These are phyloP conservation scores for Gnathonemus longibarbis DNA, from an alignment of 2,113 vertebrate genomes.

Conservation along the genomic window DNA sequence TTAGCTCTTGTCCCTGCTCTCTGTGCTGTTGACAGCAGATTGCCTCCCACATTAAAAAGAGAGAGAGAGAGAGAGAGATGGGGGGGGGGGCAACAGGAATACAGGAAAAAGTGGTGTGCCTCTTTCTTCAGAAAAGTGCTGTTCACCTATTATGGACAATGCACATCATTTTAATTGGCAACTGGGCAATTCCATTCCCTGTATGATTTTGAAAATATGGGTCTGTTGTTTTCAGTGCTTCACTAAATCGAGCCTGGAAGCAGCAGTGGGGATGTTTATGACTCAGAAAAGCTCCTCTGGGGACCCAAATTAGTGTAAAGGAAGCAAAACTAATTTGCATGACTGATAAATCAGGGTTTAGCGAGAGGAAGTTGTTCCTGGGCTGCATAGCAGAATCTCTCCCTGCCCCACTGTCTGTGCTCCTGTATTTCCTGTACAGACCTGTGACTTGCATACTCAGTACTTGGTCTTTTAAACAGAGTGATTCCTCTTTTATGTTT, in stretches of 20 bases:
- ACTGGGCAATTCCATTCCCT: neutral
- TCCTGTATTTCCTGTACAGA: neutral
- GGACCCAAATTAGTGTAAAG: slow-evolving; percentile 64
- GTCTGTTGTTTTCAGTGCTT: neutral
- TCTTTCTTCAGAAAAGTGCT: slow-evolving; percentile 9
- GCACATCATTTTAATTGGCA: neutral
- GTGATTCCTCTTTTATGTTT: neutral
- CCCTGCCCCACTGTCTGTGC: neutral
- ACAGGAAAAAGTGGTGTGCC: neutral
- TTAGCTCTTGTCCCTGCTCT: slow-evolving; percentile 39
- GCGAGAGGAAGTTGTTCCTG: neutral
- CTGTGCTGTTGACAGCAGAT: slow-evolving; percentile 39
- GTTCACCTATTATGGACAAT: neutral
- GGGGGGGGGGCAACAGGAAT: neutral
- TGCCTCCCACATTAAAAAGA: slow-evolving; percentile 45
- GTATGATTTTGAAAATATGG: neutral
- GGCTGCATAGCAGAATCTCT: neutral
- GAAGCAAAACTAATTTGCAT: slow-evolving; percentile 59
- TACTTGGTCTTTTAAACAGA: neutral
- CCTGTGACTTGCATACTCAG: neutral
- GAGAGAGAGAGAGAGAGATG: neutral
- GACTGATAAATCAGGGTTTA: slow-evolving; percentile 44
- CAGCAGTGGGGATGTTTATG: slow-evolving; percentile 30
- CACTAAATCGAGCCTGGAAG: neutral
- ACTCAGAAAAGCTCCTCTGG: slow-evolving; percentile 45